Base-by-base conservation (phyloP, 2,888 invertebrate species). In the Nipponacmea schrenckii region DNA sequence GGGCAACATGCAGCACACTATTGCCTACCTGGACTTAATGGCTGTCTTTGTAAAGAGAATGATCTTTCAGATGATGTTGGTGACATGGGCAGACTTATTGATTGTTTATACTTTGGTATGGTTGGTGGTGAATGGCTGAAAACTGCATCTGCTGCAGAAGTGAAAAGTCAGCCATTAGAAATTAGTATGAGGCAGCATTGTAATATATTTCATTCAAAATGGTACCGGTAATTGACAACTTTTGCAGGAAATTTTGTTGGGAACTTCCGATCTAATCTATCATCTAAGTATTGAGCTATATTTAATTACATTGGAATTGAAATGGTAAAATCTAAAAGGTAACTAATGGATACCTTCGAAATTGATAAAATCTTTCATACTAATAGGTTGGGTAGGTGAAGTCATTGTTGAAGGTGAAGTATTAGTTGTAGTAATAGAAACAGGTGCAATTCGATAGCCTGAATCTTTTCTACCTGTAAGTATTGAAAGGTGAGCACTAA, bases 301-400 rank as follows among this genome's bases (percentile, higher is more conserved):
- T 39, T 39, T 8, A 39, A 39, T 39, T 39, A 39, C 39, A 8
- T 39, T 39, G 39, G 39, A 39, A 39, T 39, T 39, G 10, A 39
- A 39, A 7, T 39, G 39, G 39, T 39, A 10, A 39, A 39, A 39
- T 39, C 39, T 39, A 39, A 39, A 39, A 39, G 39, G 39, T 39
- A 39, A 39, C 39, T 39, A 39, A 39, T 39, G 39, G 17, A 24
- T 56, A 56, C 56, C 56, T 56, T 56, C 56, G 20, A 20, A 56
- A 24, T 56, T 56, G 20, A 56, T 56, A 56, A 56, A 56, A 24
- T 56, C 56, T 56, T 56, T 56, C 56, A 56, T 56, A 56, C 56
- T 56, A 56, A 56, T 56, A 24, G 56, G 56, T 24, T 56, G 56
- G 56, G 56, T 24, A 14, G 24, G 20, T 56, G 56, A 56, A 56